Evolutionary conservation across 2,797 vertebrate species (phyloP).

Genomic region (Sebastes nivosus): DNA sequence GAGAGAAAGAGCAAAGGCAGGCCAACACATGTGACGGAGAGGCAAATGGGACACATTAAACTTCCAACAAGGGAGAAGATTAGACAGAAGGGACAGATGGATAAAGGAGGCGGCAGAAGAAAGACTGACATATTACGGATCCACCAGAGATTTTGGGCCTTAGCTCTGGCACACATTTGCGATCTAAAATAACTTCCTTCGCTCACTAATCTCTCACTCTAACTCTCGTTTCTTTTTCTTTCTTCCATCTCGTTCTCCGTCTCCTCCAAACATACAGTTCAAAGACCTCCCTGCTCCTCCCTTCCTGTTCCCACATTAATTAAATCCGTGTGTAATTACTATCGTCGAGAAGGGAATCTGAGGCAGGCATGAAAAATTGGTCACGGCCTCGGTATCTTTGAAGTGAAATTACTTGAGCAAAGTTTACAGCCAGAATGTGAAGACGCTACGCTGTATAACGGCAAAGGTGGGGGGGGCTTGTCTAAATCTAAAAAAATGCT

Average conservation of each 20-base stretch:
- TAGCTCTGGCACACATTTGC: constrained; percentile 37
- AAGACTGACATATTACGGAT: constrained; percentile 29
- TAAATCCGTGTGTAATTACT: constrained; percentile 75
- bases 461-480: background rate
- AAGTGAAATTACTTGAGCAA: constrained; percentile 68
- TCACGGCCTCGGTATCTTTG: constrained; percentile 68
- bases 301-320: constrained; percentile 71
- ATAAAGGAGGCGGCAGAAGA: constrained; percentile 21
- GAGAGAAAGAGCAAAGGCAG: background rate
- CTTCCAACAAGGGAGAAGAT: constrained; percentile 18
- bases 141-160: constrained; percentile 44
- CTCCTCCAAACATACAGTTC: constrained; percentile 56
- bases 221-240: background rate
- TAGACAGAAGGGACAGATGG: constrained; percentile 35
- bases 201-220: constrained; percentile 45
- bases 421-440: constrained; percentile 31
- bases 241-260: constrained; percentile 3
- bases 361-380: constrained; percentile 65
- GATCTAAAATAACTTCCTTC: constrained; percentile 42
- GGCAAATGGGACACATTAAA: constrained; percentile 20
- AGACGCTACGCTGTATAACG: background rate
- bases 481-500: background rate
- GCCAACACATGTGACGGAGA: constrained; percentile 16
- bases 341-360: constrained; percentile 65
- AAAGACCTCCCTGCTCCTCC: constrained; percentile 61